Conservation (phyloP, 2,797 vertebrate species). For the Notamacropus eugenii region DNA sequence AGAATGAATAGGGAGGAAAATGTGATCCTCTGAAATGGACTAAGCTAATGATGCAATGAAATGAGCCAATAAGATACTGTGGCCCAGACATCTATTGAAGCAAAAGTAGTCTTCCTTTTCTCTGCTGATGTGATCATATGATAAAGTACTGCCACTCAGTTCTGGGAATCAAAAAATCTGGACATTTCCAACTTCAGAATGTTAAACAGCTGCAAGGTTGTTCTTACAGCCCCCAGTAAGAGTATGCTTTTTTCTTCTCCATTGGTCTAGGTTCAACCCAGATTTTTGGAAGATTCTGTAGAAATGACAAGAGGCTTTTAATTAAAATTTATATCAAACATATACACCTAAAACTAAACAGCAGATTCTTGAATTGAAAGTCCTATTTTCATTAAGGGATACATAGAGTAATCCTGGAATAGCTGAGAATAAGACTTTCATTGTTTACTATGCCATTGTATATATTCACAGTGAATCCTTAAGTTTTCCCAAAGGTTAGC, state of each 20-base stretch:
- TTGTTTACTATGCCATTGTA: not conserved
- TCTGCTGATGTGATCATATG: not conserved
- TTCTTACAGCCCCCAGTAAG: not conserved
- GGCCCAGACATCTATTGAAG: not conserved
- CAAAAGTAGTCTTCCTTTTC: not conserved
- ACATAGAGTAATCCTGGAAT: not conserved
- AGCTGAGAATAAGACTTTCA: not conserved
- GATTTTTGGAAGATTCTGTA: conserved; percentile 3
- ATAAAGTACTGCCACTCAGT: not conserved
- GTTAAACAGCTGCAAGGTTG: not conserved
- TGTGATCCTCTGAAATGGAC: conserved; percentile 48
- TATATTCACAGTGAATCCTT: not conserved
- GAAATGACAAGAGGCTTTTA: not conserved
- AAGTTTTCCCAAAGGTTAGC: not conserved
- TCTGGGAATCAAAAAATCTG: conserved; percentile 3
- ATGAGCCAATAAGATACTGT: conserved; percentile 8
- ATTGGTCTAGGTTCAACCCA: not conserved
- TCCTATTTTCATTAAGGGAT: not conserved
- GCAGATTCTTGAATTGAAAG: not conserved
- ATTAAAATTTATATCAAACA: conserved; percentile 23
- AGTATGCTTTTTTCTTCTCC: not conserved
- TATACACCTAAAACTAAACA: conserved; percentile 9
- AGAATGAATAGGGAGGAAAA: conserved; percentile 39
- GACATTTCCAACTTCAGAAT: conserved; percentile 44
- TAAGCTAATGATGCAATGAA: conserved; percentile 58